These are phyloP conservation scores for Caenorhabditis sp. DNA, from an alignment of 2,888 invertebrate species.

Conservation along the genomic window DNA sequence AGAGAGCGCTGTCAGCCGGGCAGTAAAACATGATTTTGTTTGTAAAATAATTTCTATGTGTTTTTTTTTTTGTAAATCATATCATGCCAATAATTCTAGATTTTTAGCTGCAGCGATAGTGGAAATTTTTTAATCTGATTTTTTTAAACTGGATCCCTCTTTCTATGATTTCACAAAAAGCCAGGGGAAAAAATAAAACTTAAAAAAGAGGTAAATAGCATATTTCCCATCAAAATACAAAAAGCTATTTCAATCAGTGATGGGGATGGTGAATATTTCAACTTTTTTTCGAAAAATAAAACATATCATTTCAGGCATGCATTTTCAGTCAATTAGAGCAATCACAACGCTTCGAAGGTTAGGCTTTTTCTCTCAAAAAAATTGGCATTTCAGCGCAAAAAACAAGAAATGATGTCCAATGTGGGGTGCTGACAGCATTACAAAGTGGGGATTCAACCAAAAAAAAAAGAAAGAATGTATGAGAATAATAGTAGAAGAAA, in stretches of 20 bases:
- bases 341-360: conserved; percentile 2
- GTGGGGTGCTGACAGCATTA: conserved; percentile 9
- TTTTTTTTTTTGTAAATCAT: neutral
- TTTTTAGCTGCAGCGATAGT: neutral
- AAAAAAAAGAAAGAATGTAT: too few species aligned
- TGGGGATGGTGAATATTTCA: neutral
- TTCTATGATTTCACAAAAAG: conserved; percentile 12
- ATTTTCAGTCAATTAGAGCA: conserved; percentile 4
- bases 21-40: neutral
- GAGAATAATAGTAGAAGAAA: too few species aligned
- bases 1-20: conserved; percentile 58
- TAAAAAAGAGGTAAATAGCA: conserved; percentile 6
- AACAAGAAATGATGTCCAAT: conserved; percentile 6
- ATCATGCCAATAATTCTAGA: too few species aligned
- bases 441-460: conserved; percentile 4
- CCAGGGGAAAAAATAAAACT: conserved; percentile 26
- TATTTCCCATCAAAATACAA: neutral
- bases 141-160: neutral
- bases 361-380: neutral
- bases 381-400: neutral
- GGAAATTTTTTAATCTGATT: neutral
- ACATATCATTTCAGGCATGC: neutral
- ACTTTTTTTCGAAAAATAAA: neutral
- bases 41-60: neutral
- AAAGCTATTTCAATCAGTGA: neutral